Evolutionary conservation across 30 jellyfish, hydroid and myxozoan genomes (phyloP), one percentile per base, ranked within the genome.

Genomic region (Rhopilema esculentum): DNA sequence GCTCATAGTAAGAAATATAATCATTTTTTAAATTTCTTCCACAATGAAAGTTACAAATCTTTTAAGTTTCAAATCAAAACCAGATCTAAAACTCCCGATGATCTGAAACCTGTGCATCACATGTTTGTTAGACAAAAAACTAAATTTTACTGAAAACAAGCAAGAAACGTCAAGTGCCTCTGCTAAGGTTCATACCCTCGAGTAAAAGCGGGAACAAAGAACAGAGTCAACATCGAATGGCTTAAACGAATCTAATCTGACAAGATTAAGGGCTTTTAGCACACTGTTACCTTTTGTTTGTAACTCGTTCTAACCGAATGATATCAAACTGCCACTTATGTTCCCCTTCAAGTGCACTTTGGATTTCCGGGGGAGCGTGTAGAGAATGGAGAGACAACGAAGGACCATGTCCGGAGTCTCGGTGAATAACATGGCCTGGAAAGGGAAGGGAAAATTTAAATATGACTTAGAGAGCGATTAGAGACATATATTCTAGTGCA

Each of bases 311-410:
- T 61, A 94, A 49, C 51, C 91, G 77, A 25, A 94, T 72, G 69
- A 94, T 82, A 69, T 94, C 99, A 79, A 87, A 94, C 49, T 80
- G 97, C 99, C 99, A 94, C 29, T 53, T 77, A 57, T 89, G 98
- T 48, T 94, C 97, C 19, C 89, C 93, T 30, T 89, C 92, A 49
- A 94, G 79, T 9, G 97, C 99, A 49, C 69, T 91, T 85, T 94
- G 99, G 53, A 94, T 89, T 25, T 89, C 97, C 8, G 99, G 99
- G 1, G 97, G 94, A 9, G 97, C 98, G 19, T 87, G 97, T 74
- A 85, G 83, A 1, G 91, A 90, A 25, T 94, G 97, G 16, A 75
- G 53, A 25, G 90, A 74, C 69, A 89, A 70, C 26, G 97, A 90
- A 12, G 92, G 85, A 17, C 78, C 89, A 28, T 77, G 93, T 19